Evolutionary conservation across 2,888 invertebrate species (phyloP).

Genomic region (Volucella inflata): DNA sequence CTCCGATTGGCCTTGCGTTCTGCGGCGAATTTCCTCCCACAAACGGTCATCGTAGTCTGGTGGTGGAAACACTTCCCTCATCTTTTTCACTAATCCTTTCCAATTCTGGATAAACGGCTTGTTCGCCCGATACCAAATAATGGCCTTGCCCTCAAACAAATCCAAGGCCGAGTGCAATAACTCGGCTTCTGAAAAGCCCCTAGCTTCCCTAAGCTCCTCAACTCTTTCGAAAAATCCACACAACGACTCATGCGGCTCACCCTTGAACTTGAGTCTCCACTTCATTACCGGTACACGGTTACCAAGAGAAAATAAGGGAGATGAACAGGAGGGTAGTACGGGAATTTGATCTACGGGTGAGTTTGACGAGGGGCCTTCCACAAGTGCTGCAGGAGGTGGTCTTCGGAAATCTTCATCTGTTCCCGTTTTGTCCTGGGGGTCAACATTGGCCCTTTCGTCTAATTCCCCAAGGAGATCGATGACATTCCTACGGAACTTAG

Average conservation of each 20-base stretch:
- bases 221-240: not conserved
- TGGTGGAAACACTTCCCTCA: not conserved
- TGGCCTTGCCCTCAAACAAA: too few species aligned
- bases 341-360: not conserved
- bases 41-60: constrained; percentile 7
- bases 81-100: too few species aligned
- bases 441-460: not conserved
- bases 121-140: too few species aligned
- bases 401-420: too few species aligned
- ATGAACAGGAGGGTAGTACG: too few species aligned
- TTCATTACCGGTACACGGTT: not conserved
- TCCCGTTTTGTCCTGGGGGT: not conserved
- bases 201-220: not conserved
- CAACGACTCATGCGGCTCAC: not conserved
- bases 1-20: constrained; percentile 5
- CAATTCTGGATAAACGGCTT: too few species aligned
- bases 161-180: too few species aligned
- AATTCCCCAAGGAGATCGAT: not conserved
- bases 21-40: constrained; percentile 5
- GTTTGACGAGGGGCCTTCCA: too few species aligned
- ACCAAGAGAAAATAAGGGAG: not conserved
- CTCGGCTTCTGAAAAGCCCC: too few species aligned
- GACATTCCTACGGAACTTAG: not conserved
- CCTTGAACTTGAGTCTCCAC: not conserved
- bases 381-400: too few species aligned